Conservation (phyloP, 2,113 vertebrate genomes). For the Numida meleagris region DNA sequence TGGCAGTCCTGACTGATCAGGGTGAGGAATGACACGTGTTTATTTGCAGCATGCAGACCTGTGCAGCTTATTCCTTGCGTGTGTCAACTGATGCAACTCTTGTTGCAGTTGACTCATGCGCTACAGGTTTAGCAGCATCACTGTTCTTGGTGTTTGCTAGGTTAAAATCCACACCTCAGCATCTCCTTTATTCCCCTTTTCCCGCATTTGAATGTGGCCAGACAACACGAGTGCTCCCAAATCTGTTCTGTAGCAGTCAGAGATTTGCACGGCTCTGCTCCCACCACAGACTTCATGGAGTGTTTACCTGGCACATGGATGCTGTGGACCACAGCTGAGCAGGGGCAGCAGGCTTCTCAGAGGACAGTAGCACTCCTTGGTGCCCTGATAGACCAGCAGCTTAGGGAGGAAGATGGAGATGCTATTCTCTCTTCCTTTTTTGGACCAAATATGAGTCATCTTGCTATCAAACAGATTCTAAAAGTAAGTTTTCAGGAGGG, state of each 20-base stretch:
- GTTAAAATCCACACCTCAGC: not conserved
- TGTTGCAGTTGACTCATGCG: not conserved
- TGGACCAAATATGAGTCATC: not conserved
- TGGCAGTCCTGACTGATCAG: constrained; percentile 81
- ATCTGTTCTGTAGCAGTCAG: not conserved
- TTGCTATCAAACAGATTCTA: not conserved
- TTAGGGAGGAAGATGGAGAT: not conserved
- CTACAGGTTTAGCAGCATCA: not conserved
- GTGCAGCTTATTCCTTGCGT: not conserved
- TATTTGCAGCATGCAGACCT: not conserved
- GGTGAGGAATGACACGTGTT: constrained; percentile 76
- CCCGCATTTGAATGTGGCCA: rapidly evolving
- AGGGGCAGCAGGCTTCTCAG: not conserved
- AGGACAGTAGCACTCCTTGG: not conserved
- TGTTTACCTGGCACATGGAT: rapidly evolving
- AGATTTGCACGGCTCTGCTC: not conserved
- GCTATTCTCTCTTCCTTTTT: not conserved
- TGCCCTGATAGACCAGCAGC: not conserved
- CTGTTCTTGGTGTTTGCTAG: not conserved
- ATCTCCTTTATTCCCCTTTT: not conserved
- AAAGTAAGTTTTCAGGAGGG: not conserved
- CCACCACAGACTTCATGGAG: not conserved
- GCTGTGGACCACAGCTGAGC: not conserved
- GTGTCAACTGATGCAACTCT: not conserved
- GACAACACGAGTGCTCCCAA: rapidly evolving